Conservation (phyloP, 2,888 invertebrate genomes). For the Arctia plantaginis region DNA sequence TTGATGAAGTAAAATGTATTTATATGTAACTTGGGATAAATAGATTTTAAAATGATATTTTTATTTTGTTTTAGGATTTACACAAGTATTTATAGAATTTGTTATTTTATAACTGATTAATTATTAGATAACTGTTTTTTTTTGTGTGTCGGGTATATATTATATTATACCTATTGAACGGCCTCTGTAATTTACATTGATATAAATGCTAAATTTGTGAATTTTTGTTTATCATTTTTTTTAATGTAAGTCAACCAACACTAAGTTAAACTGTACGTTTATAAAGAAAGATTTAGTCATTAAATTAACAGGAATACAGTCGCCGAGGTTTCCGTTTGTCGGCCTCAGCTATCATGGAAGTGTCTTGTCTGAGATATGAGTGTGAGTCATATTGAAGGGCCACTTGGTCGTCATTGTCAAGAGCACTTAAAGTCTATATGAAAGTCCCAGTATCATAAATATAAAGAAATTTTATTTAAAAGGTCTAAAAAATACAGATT, state of each 20-base stretch:
- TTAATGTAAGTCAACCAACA: too few species aligned
- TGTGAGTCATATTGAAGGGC: background rate
- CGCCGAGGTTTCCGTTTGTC: background rate
- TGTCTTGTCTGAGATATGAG: background rate
- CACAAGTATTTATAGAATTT: too few species aligned
- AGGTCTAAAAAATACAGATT: background rate
- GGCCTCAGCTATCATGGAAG: background rate
- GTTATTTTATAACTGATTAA: too few species aligned
- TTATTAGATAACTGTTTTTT: conserved; percentile 9
- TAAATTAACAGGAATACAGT: background rate
- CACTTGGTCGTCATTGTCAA: background rate
- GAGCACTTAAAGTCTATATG: background rate
- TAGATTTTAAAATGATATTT: too few species aligned
- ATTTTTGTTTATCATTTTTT: background rate
- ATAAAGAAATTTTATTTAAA: background rate
- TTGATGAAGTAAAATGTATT: too few species aligned
- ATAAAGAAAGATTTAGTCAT: background rate
- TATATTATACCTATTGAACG: background rate
- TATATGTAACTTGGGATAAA: too few species aligned
- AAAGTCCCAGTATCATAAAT: background rate
- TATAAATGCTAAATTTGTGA: background rate
- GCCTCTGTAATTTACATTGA: background rate
- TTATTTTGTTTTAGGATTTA: too few species aligned
- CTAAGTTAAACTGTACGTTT: too few species aligned
- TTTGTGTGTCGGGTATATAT: background rate